These are phyloP conservation scores for Emydura subglobosa DNA, from an alignment of 2,113 vertebrate species.

Conservation along the genomic window DNA sequence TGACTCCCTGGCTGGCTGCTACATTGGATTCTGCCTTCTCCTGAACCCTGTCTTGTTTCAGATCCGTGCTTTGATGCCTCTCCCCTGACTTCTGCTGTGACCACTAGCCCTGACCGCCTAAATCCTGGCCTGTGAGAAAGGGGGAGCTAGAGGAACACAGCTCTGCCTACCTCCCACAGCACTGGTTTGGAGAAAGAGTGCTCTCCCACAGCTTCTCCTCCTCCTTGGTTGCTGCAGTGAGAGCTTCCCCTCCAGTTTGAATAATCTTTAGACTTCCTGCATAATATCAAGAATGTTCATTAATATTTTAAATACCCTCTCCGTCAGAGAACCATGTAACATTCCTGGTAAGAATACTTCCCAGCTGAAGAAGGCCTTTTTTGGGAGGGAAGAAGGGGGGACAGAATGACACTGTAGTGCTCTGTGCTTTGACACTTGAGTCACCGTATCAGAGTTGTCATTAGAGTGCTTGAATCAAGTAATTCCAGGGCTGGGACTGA, in stretches of 20 bases:
- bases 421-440: background rate
- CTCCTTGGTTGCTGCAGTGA: background rate
- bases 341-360: background rate
- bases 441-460: background rate
- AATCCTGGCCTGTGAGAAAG: background rate
- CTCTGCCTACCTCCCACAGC: background rate
- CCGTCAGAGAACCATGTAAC: background rate
- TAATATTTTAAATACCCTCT: background rate
- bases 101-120: background rate
- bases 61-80: background rate
- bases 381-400: background rate
- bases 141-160: background rate
- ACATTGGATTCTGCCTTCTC: background rate
- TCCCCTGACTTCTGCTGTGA: background rate
- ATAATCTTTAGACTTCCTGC: background rate
- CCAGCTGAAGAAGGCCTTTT: background rate
- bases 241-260: constrained; percentile 48
- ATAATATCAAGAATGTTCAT: background rate
- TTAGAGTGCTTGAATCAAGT: background rate
- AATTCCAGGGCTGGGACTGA: background rate
- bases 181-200: background rate
- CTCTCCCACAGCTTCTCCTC: background rate
- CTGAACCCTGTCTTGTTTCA: background rate
- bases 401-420: rapidly evolving
- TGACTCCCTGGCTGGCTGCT: background rate